Evolutionary conservation across 1,140 invertebrate genomes (phyloP), one percentile per base, ranked within the genome.

Genomic region (Brachionus manjavacas): DNA sequence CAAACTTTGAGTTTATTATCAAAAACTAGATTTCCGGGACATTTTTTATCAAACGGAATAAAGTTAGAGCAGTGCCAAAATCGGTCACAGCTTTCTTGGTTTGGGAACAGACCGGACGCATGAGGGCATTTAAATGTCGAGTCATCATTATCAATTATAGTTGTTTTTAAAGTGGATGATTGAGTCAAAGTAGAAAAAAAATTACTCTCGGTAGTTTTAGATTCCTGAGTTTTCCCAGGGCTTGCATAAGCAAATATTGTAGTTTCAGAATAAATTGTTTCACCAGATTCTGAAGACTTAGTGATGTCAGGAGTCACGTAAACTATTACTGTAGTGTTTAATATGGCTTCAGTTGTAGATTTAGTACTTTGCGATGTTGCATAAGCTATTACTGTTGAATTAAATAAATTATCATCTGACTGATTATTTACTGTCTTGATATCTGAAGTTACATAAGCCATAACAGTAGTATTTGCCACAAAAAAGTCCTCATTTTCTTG

Each of bases 31-130:
- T 76, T 76, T 49, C 72, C 41, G 3, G 72, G 72, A 49, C 72
- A 76, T 35, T 46, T 9, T 76, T 76, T 76, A 20, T 49, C 39
- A 76, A 35, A 76, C 3, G 72, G 14, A 23, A 49, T 7, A 49
- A 11, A 28, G 28, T 76, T 76, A n/a, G 72, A 76, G 28, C 72
- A 76, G 49, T 76, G 72, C 72, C 72, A 76, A 31, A 76, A 76
- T 25, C 43, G 16, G 12, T 31, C 25, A 25, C 72, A 76, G 12
- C 49, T 46, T 8, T 76, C 7, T 31, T 14, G 3, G 31, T 76
- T 76, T 9, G 6, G 41, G 41, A 14, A 76, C 0, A 76, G 16
- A 25, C 72, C 72, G 14, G 72, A 76, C 14, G 39, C 35, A 49
- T 49, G 8, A 49, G 72, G 72, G 49, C 72, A 76, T 25, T 11